Evolutionary conservation across 2,888 invertebrate genomes (phyloP).

Genomic region (Machimus atricapillus): DNA sequence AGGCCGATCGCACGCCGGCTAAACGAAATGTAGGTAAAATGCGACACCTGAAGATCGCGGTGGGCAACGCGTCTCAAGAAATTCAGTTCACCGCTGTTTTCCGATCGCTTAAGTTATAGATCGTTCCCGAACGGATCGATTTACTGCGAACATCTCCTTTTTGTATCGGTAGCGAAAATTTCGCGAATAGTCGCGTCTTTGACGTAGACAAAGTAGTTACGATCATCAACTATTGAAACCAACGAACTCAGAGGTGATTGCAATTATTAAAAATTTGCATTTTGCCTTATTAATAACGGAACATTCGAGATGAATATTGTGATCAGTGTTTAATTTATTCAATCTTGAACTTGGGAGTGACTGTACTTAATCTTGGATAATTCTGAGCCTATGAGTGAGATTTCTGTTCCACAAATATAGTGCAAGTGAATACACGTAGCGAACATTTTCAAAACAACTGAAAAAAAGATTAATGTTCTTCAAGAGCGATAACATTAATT

Average conservation of each 20-base stretch:
- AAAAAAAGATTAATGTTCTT: neutral
- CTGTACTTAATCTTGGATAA: too few relatives aligned
- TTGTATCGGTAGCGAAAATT: neutral
- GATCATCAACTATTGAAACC: neutral
- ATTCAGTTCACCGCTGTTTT: slow-evolving; percentile 44
- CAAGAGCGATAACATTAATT: neutral
- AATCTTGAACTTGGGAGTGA: neutral
- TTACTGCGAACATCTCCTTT: neutral
- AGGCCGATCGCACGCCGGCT: slow-evolving; percentile 7
- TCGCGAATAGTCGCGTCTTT: neutral
- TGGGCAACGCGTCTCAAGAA: neutral
- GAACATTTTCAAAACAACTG: neutral
- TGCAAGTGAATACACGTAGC: neutral
- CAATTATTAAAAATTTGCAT: neutral
- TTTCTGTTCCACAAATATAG: neutral
- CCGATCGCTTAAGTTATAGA: slow-evolving; percentile 35
- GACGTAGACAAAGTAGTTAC: neutral
- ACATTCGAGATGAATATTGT: neutral
- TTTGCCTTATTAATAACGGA: neutral
- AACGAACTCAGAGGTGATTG: neutral
- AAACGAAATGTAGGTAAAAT: slow-evolving; percentile 14
- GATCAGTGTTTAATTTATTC: neutral
- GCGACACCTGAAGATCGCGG: slow-evolving; percentile 18
- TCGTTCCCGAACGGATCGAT: neutral
- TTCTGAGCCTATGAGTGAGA: neutral